Evolutionary conservation across 2,113 vertebrate species (phyloP), one percentile per base, ranked within the genome.

Genomic region (Ammospiza nelsoni): DNA sequence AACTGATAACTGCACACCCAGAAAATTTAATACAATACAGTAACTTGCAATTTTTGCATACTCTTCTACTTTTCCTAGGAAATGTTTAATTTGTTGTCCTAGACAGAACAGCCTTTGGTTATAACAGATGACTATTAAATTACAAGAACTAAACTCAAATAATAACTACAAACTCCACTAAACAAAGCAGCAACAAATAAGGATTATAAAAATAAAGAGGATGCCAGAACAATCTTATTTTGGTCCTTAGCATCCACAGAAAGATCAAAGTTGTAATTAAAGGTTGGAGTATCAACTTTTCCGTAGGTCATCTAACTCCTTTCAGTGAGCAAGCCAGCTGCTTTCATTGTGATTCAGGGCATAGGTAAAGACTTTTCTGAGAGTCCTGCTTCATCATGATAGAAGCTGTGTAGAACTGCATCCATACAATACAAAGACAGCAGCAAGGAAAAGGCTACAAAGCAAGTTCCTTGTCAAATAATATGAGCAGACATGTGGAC

Each of bases 171-270:
- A 69, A 27, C 66, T 61, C 24, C 0, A 8, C 51, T 82, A 85
- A 93, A 87, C 75, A 89, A 87, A 94, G 57, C 74, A 57, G 52
- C 51, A 46, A 91, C 31, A 89, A 71, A 14, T 25, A 67, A 43
- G 67, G 12, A 49, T 41, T 85, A 69, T 39, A 68, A 91, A 94
- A 93, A 24, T 57, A 78, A 63, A 87, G 86, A 91, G 41, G 52
- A 80, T 85, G 90, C 71, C 87, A 91, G 82, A 91, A 94, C 55
- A 77, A 71, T 81, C 71, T 94, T 87, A 66, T 75, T 91, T 80
- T 87, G 74, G 17, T 83, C 58, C 67, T 95, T 82, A 85, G 66
- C 49, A 31, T 44, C 29, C 75, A 89, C 91, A 96, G 84, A 73
- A 96, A 95, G 82, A 93, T 82, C 58, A 25, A 79, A 61, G 54